phyloP scores from a whole-genome alignment of 2,113 vertebrate species.

The Procapra przewalskii region DNA sequence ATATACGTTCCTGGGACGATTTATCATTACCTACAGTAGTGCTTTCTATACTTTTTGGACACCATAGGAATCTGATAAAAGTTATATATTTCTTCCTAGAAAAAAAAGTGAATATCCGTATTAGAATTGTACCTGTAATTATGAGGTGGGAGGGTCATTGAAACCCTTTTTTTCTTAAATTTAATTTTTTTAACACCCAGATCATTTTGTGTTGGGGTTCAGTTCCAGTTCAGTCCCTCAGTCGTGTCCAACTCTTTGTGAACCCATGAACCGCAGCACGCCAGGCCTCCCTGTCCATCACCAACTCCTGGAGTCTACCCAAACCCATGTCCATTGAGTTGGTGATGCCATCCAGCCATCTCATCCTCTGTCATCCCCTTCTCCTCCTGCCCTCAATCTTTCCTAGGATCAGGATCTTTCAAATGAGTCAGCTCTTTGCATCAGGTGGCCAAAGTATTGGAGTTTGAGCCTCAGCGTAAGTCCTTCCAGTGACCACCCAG shows the following conservation, averaged over 20 bases:
- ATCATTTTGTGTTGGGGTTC: not conserved
- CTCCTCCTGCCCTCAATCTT: not conserved
- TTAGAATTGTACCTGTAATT: not conserved
- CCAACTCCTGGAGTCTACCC: not conserved
- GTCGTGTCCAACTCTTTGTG: not conserved
- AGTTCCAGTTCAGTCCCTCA: not conserved
- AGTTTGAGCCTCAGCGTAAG: not conserved
- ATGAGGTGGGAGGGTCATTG: not conserved
- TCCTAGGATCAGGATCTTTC: not conserved
- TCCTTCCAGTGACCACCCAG: no score
- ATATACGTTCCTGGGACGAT: not conserved
- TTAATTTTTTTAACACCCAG: not conserved
- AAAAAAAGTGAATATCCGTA: not conserved
- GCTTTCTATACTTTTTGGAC: not conserved
- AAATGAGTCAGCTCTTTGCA: not conserved
- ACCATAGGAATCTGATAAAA: not conserved
- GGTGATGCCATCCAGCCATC: not conserved
- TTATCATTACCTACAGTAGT: not conserved
- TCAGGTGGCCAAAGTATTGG: not conserved
- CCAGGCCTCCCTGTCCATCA: not conserved
- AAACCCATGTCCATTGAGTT: not conserved
- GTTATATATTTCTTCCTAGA: not conserved
- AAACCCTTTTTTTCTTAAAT: not conserved
- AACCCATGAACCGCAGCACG: accelerated
- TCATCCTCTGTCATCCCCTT: not conserved